These are phyloP conservation scores for Pseudochirops cupreus DNA, from an alignment of 2,797 vertebrate genomes.

Conservation along the genomic window DNA sequence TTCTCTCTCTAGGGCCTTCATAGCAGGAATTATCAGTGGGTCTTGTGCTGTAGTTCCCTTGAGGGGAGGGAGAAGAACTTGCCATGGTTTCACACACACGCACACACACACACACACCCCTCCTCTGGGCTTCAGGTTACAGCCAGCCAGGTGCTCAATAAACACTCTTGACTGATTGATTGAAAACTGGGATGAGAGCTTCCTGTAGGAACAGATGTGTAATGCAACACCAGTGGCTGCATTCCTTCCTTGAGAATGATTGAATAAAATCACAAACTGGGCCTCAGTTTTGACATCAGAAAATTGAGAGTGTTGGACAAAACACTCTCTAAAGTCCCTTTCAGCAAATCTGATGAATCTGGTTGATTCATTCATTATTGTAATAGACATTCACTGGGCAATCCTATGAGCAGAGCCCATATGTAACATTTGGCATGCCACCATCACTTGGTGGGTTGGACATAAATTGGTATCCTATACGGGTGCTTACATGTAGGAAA, in stretches of 20 bases:
- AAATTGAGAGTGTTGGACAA: neutral
- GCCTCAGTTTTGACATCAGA: neutral
- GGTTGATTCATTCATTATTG: neutral
- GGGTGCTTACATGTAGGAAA: neutral
- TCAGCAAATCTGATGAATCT: neutral
- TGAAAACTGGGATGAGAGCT: neutral
- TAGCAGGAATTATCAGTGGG: neutral
- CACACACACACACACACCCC: neutral
- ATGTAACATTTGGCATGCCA: neutral
- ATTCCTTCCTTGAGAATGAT: neutral
- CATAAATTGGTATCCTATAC: neutral
- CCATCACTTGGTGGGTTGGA: neutral
- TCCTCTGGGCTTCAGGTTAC: neutral
- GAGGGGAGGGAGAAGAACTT: neutral
- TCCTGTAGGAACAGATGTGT: slow-evolving; percentile 1
- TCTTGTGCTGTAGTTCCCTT: neutral
- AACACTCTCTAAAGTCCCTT: neutral
- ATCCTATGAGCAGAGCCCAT: neutral
- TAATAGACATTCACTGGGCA: neutral
- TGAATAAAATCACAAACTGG: neutral
- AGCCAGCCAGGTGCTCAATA: slow-evolving; percentile 5
- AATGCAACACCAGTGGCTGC: neutral
- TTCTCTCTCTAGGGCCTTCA: neutral
- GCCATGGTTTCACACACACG: neutral
- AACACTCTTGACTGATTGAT: neutral